Evolutionary conservation across 2,113 vertebrate genomes (phyloP).

Genomic region (Phylloscopus whistleri): DNA sequence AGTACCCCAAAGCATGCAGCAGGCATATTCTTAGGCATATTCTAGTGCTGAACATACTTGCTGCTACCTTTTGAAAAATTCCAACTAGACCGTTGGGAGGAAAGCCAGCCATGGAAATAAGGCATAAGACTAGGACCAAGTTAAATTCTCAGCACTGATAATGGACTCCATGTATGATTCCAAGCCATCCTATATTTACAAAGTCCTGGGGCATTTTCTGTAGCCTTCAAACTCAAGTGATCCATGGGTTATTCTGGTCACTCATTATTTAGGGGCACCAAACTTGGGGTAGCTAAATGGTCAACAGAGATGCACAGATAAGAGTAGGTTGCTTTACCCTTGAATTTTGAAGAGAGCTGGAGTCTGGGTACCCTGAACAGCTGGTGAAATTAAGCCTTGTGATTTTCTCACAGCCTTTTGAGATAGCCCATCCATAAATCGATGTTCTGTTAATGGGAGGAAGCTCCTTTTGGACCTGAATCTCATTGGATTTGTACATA

Average conservation of each 20-base stretch:
- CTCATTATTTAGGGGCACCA: background rate
- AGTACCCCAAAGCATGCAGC: background rate
- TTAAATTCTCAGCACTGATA: background rate
- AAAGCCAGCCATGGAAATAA: background rate
- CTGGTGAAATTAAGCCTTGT: background rate
- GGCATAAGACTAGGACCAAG: background rate
- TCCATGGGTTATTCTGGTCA: background rate
- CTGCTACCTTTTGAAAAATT: background rate
- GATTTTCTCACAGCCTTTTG: background rate
- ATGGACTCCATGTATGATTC: background rate
- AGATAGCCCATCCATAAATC: background rate
- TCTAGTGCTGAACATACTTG: background rate
- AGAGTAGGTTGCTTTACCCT: background rate
- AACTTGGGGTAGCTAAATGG: background rate
- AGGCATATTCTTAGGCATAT: too few species aligned
- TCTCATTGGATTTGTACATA: background rate
- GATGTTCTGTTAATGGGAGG: background rate
- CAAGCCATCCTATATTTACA: fast-evolving
- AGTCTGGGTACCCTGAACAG: background rate
- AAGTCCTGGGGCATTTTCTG: background rate
- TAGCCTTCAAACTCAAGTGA: background rate
- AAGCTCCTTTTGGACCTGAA: background rate
- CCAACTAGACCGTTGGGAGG: background rate
- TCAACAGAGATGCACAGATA: background rate
- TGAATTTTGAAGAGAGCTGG: background rate